Evolutionary conservation across 1,140 invertebrate genomes (phyloP).

Genomic region (Saccostrea cuccullata): DNA sequence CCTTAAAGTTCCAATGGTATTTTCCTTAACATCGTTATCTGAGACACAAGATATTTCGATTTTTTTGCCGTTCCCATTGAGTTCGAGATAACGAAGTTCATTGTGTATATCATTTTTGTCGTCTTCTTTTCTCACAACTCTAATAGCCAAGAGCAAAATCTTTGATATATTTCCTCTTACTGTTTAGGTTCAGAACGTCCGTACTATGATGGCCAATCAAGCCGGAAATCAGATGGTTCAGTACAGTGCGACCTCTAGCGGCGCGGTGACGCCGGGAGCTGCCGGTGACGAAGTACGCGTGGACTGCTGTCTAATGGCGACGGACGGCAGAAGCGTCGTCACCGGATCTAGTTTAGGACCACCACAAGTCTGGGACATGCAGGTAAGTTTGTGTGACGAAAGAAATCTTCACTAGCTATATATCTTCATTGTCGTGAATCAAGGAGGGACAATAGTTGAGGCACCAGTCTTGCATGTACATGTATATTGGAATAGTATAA

Average conservation of each 20-base stretch:
- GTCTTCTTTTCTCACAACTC: neutral
- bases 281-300: constrained; percentile 76
- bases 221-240: constrained; percentile 64
- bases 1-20: too few species aligned
- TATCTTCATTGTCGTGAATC: neutral
- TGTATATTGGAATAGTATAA: too few species aligned
- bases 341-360: constrained; percentile 77
- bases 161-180: neutral
- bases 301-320: constrained; percentile 76
- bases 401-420: too few species aligned
- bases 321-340: constrained; percentile 74
- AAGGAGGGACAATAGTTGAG: neutral
- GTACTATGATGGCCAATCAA: constrained; percentile 65
- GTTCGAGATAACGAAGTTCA: too few species aligned
- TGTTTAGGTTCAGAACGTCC: constrained; percentile 61
- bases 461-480: too few species aligned
- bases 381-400: constrained; percentile 62
- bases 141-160: neutral
- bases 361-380: constrained; percentile 79
- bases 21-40: too few species aligned
- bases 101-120: neutral
- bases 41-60: too few species aligned
- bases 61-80: too few species aligned
- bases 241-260: constrained; percentile 52
- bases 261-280: constrained; percentile 68